Evolutionary conservation across 2,888 invertebrate genomes (phyloP), one percentile per base, ranked within the genome.

Genomic region (Mechanitis mazaeus): DNA sequence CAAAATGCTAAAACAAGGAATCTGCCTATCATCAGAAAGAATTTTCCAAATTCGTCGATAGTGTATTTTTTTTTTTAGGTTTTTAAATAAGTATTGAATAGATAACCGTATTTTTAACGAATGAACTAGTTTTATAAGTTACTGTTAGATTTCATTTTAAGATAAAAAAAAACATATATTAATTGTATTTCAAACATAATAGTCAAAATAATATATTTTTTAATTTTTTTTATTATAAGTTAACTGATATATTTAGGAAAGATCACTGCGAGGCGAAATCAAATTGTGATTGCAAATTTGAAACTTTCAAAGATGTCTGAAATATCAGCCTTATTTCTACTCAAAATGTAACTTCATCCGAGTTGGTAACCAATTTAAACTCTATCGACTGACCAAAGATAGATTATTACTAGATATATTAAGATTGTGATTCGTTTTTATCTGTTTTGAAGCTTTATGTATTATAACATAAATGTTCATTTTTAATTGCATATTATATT

Each of bases 291-390:
- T 28, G 55, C 38, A 50, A 64, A 58, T 64, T 63, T 35, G 9
- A 47, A 62, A 62, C 61, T 56, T 55, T 60, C 58, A 66, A 55
- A 64, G 59, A 59, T 57, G 58, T 55, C 58, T 64, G 54, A 64
- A 60, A 62, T 62, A 64, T 64, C 59, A 61, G 50, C 59, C 60
- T 58, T 50, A 62, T 57, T 61, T 58, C 55, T 54, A 59, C 53
- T 59, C 38, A 12, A 33, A 47, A 42, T 56, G 45, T 20, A 33
- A 56, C 33, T 45, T 9, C 31, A 31, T 9, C 50, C 28, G 42
- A 42, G 31, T 50, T 50, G 3, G 31, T 28, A 50, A 50, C 50
- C 31, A 50, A 50, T 31, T 50, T 31, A 50, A 31, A 31, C 50
- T 11, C 11, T 31, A 50, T 50, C 31, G 31, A 7, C 50, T 50